Evolutionary conservation across 2,113 vertebrate species (phyloP).

Genomic region (Aegypius monachus): DNA sequence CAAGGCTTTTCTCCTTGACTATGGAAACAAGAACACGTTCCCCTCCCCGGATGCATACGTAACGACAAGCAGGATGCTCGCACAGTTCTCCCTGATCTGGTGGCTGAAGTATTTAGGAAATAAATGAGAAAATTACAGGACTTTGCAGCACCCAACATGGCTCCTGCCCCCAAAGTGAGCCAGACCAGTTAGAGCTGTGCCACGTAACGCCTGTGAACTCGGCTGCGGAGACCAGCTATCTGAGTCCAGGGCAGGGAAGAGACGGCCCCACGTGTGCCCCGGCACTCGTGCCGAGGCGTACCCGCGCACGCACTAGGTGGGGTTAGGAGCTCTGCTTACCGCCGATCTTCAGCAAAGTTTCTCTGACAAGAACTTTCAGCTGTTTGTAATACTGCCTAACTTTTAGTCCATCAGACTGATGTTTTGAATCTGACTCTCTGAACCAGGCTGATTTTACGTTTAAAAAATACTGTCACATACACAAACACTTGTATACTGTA

Average conservation of each 20-base stretch:
- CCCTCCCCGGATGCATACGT: neutral
- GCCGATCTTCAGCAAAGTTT: neutral
- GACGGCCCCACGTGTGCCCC: neutral
- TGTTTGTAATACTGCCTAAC: neutral
- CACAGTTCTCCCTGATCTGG: neutral
- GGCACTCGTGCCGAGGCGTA: neutral
- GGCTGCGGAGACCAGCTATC: neutral
- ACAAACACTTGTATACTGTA: neutral
- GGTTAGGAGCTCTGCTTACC: neutral
- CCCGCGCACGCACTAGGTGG: fast-evolving
- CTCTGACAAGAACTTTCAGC: neutral
- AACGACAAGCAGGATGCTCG: neutral
- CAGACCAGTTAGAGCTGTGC: neutral
- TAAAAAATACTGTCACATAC: neutral
- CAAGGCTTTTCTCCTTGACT: neutral
- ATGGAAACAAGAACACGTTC: neutral
- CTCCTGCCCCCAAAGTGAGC: neutral
- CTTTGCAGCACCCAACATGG: neutral
- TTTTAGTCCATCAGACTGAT: neutral
- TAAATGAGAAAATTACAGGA: neutral
- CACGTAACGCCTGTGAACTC: neutral
- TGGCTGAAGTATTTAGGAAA: neutral
- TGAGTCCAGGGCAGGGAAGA: neutral
- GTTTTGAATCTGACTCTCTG: neutral
- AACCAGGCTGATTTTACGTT: neutral